Base-by-base conservation (phyloP, 2,888 invertebrate species). In the Pristionchus arcanus region DNA sequence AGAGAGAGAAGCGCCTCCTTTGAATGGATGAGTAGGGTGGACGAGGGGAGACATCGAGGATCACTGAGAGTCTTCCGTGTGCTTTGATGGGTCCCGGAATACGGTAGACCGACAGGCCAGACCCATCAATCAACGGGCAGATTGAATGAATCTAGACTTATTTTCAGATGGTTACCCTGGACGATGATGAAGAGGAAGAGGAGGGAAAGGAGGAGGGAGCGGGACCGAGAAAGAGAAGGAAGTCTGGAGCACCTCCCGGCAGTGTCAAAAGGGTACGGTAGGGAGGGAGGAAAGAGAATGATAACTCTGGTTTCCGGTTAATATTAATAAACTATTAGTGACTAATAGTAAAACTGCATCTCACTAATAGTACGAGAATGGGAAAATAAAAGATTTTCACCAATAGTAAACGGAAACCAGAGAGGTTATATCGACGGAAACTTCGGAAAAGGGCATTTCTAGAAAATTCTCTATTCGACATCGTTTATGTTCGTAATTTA, bases 151-250 rank as follows among this genome's bases (percentile, higher is more conserved):
- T 71, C 31, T 15, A 81, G n/a, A 28, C 25, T 4, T 5, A 5
- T 53, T 81, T 53, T n/a, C 19, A 49, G 81, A 77, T 81, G 49
- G 49, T 81, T n/a, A 53, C 81, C 74, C 81, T 81, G 81, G 28
- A n/a, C 49, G 81, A 81, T 53, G 19, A 21, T 4, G 81, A 81
- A 1, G 81, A 53, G 81, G 49, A 81, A 28, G 81, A 81, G 53
- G 25, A 49, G 16, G 81, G 49, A 49, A 11, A 2, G 49, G 49
- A 63, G 34, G 84, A n/a, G 25, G 55, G 37, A 59, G 59, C 9
- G 74, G 74, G 34, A 55, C 55, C 34, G 25, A 59, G 59, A 34
- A 55, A 55, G 59, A 59, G 59, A 21, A 84, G 59, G 59, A 55
- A 83, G 55, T 13, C 11, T 53, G 84, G 59, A 59, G 84, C 81